Evolutionary conservation across 2,113 vertebrate species (phyloP), one percentile per base, ranked within the genome.

Genomic region (Miniopterus natalensis): DNA sequence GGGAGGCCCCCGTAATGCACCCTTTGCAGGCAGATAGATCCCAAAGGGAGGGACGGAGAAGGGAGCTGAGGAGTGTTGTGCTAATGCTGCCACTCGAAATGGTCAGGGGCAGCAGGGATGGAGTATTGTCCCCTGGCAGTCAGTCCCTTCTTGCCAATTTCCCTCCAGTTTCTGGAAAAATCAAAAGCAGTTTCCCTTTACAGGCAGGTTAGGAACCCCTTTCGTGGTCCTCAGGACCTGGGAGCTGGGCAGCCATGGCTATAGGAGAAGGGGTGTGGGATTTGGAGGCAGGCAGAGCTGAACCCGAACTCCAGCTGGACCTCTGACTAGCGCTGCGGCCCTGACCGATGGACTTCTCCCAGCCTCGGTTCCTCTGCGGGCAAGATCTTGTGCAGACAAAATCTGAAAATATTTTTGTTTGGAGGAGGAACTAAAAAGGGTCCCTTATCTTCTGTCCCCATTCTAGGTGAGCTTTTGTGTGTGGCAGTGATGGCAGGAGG

Each of bases 1-100:
- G 11, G 15, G 29, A 53, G 15, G 5, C 0, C 2, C 5, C 20
- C 73, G 49, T 4, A 42, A 49, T 8, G 31, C 12, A 9, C 8
- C 31, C 9, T 65, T 2, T 27, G 5, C 0, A 47, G 29, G n/a
- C 57, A 77, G 29, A 10, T 7, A 11, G 51, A 61, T 17, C 20
- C 49, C 8, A 29, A 40, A 42, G 18, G 53, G 51, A 74, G 14
- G 14, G 20, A 1, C 77, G 59, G 23, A 71, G 55, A 53, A n/a
- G 53, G 20, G 6, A 63, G 10, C 13, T 8, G 23, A 9, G 9
- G 1, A 3, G 9, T 1, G 1, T 0, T 1, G 21, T 40, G 49
- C 14, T 18, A 6, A n/a, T 3, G 20, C 11, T 9, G 13, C 18
- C 23, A 2, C 8, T 47, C 42, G 45, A 9, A 51, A 14, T 3